Conservation (phyloP, 2,888 invertebrate species). For the Lithosia quadra region DNA sequence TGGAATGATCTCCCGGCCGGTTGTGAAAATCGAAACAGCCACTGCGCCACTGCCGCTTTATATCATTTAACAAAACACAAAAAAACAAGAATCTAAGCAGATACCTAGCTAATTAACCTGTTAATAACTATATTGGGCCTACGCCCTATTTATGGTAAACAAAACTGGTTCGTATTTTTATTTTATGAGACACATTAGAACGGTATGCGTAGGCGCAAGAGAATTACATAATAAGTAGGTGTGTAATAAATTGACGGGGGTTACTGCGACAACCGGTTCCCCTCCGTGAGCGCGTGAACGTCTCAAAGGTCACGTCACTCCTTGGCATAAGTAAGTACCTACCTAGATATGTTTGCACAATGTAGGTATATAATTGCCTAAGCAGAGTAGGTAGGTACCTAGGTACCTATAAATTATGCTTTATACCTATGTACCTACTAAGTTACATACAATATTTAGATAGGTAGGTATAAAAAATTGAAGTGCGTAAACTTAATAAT, state of each 20-base stretch:
- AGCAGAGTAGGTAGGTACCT: too few species aligned
- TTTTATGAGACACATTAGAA: not conserved
- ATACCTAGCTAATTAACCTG: too few species aligned
- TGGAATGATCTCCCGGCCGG: too few species aligned
- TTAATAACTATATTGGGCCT: not conserved
- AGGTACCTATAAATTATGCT: too few species aligned
- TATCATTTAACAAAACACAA: not conserved
- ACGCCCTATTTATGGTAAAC: not conserved
- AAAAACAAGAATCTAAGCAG: not conserved
- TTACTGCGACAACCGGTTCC: not conserved
- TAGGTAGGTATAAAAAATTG: too few species aligned
- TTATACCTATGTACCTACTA: not conserved
- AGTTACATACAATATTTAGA: too few species aligned
- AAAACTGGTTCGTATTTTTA: not conserved
- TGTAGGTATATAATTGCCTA: not conserved
- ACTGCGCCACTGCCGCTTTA: too few species aligned
- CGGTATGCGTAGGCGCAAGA: not conserved
- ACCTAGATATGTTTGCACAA: too few species aligned
- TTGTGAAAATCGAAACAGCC: too few species aligned
- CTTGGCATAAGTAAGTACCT: not conserved
- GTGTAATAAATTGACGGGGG: not conserved
- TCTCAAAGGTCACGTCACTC: not conserved
- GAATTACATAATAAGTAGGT: not conserved
- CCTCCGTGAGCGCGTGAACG: not conserved
- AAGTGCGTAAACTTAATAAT: too few species aligned